phyloP scores from a whole-genome alignment of 2,797 vertebrate genomes.

The Rallus crepitans region DNA sequence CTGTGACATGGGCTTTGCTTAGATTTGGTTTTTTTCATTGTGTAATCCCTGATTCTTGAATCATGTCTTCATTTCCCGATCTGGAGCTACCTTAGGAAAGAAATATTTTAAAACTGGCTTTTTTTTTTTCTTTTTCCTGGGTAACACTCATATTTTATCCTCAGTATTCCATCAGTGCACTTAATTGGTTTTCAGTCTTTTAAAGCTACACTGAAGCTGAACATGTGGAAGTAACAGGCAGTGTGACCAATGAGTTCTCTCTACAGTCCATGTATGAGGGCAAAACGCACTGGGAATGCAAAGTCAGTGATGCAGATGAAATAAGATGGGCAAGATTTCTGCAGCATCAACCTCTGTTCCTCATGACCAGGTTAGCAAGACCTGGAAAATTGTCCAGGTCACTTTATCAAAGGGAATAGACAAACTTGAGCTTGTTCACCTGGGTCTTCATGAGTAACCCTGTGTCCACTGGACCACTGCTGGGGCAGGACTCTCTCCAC shows the following conservation, averaged over 20 bases:
- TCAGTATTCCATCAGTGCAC: background rate
- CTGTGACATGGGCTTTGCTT: background rate
- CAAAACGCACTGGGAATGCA: rapidly evolving
- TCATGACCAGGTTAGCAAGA: background rate
- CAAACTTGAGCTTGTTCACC: rapidly evolving
- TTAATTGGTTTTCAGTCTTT: background rate
- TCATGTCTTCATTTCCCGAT: background rate
- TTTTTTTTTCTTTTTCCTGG: background rate
- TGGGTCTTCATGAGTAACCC: background rate
- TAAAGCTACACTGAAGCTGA: background rate
- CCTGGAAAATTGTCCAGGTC: rapidly evolving
- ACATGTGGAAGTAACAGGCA: rapidly evolving
- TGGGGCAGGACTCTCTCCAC: background rate
- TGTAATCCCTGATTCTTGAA: background rate
- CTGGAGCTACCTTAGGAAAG: background rate
- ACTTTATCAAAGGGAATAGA: background rate
- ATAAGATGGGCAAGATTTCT: background rate
- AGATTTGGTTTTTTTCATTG: background rate
- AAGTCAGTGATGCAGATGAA: rapidly evolving
- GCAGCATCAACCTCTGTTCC: background rate
- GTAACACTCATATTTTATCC: rapidly evolving
- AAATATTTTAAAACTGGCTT: background rate
- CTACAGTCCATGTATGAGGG: rapidly evolving
- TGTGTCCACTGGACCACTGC: rapidly evolving
- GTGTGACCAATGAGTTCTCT: background rate